Evolutionary conservation across 2,797 vertebrate genomes (phyloP).

Genomic region (Argentina silus): DNA sequence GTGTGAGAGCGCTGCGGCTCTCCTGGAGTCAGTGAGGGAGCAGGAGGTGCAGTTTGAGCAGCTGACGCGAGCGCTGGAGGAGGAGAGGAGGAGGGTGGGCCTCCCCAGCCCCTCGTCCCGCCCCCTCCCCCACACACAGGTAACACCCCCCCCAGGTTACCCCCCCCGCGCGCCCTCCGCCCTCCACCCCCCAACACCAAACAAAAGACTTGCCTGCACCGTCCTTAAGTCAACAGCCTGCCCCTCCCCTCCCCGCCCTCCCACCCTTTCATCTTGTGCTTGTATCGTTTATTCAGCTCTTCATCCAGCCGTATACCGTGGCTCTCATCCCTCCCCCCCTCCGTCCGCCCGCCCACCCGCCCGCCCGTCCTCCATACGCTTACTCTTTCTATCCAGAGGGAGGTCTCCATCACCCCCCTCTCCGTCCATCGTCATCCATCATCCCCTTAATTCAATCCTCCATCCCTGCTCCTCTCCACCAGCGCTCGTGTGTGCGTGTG

Average conservation of each 20-base stretch:
- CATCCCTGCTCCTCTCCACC: slow-evolving; percentile 24
- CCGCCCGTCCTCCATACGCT: background rate
- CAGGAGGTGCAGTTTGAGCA: slow-evolving; percentile 99
- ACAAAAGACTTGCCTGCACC: slow-evolving; percentile 10
- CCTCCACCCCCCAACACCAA: slow-evolving; percentile 3
- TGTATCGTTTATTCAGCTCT: slow-evolving; percentile 10
- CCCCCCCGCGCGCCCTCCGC: background rate
- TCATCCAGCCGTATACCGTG: background rate
- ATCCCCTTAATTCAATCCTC: slow-evolving; percentile 23
- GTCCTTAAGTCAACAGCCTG: slow-evolving; percentile 8
- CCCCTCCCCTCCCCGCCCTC: background rate
- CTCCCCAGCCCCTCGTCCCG: slow-evolving; percentile 91
- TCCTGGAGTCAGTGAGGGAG: slow-evolving; percentile 99
- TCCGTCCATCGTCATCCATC: slow-evolving; percentile 24
- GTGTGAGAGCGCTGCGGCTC: slow-evolving; percentile 96
- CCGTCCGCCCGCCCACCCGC: slow-evolving; percentile 12
- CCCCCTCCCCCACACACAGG: slow-evolving; percentile 92
- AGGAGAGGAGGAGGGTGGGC: slow-evolving; percentile 97
- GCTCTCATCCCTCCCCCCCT: background rate
- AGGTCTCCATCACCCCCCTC: slow-evolving; percentile 3
- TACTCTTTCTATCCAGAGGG: background rate
- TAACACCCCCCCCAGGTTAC: slow-evolving; percentile 75
- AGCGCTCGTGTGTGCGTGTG: slow-evolving; percentile 2
- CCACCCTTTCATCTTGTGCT: background rate
- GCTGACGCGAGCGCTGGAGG: slow-evolving; percentile 98